Percentiles rank a stretch among this genome's conserved stretches.
Evolutionary conservation across 2,888 invertebrate species (phyloP).

Genomic region (Cristatella mucedo): DNA sequence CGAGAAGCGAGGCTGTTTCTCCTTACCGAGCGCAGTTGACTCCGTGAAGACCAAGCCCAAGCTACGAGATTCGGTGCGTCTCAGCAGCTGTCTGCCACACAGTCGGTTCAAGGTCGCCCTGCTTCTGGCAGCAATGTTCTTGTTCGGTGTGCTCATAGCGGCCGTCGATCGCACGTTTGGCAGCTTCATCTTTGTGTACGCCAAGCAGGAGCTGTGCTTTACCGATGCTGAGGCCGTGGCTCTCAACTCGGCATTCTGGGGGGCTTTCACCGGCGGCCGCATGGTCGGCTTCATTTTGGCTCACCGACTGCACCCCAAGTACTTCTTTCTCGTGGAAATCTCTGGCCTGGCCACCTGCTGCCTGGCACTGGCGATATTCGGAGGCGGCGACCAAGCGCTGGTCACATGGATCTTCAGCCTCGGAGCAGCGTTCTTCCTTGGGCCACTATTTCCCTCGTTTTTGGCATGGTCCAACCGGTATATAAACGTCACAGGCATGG

Average conservation of each 20-base stretch:
- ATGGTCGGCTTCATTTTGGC: conserved; percentile 17
- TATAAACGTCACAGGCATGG: conserved; percentile 18
- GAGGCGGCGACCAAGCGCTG: conserved; percentile 13
- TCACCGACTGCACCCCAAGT: conserved; percentile 16
- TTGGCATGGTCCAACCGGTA: conserved; percentile 20
- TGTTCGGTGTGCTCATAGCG: no score
- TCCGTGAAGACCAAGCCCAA: no score
- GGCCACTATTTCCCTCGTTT: conserved; percentile 18
- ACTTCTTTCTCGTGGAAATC: conserved; percentile 16
- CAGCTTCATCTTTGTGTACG: conserved; percentile 19
- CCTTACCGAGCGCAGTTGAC: no score
- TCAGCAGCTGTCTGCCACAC: no score
- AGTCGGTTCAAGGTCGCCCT: no score
- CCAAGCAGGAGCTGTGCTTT: conserved; percentile 18
- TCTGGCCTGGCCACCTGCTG: conserved; percentile 14
- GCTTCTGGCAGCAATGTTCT: no score
- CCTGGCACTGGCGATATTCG: conserved; percentile 16
- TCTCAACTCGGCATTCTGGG: conserved; percentile 20
- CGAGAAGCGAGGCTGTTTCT: no score
- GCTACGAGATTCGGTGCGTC: no score
- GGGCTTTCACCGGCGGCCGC: conserved; percentile 18
- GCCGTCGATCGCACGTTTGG: conserved; percentile 18
- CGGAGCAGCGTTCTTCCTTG: conserved; percentile 17
- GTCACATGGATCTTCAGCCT: conserved; percentile 18
- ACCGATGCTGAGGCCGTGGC: conserved; percentile 16